Conservation (phyloP, 2,888 invertebrate species). For the Plebejus argus region DNA sequence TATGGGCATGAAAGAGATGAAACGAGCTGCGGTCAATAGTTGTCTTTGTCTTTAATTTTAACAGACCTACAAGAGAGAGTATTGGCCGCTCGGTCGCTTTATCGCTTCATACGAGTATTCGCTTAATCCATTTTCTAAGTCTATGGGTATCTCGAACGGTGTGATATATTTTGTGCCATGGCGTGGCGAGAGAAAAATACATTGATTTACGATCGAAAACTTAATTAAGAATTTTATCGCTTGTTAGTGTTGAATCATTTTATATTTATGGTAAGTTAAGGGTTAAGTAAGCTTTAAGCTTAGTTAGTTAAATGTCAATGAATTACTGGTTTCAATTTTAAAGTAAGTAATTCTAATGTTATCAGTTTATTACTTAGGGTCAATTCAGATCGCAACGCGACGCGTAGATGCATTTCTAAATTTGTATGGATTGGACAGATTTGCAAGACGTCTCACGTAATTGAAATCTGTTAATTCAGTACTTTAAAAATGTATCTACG, state of each 20-base stretch:
- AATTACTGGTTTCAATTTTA: conserved; percentile 3
- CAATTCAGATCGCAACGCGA: too few species aligned
- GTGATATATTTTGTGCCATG: conserved; percentile 24
- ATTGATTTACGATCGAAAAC: conserved; percentile 2
- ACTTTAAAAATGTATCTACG: too few species aligned
- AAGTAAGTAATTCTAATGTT: not conserved
- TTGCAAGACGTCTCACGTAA: too few species aligned
- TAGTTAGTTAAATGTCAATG: not conserved
- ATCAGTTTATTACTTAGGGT: not conserved
- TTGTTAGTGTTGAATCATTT: conserved; percentile 13
- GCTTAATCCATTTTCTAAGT: not conserved
- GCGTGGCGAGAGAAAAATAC: not conserved
- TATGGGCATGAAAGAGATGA: not conserved
- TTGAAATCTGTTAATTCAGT: too few species aligned
- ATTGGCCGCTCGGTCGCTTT: not conserved
- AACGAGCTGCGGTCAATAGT: not conserved
- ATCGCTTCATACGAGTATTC: not conserved
- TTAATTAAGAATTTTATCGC: conserved; percentile 18
- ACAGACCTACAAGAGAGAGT: not conserved
- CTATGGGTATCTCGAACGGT: not conserved
- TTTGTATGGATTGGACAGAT: too few species aligned
- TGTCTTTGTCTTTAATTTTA: not conserved
- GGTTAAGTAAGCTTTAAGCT: conserved; percentile 3
- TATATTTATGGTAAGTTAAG: conserved; percentile 7
- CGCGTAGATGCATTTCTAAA: too few species aligned